Base-by-base conservation (phyloP, 2,113 vertebrate genomes). In the Dipodomys merriami region DNA sequence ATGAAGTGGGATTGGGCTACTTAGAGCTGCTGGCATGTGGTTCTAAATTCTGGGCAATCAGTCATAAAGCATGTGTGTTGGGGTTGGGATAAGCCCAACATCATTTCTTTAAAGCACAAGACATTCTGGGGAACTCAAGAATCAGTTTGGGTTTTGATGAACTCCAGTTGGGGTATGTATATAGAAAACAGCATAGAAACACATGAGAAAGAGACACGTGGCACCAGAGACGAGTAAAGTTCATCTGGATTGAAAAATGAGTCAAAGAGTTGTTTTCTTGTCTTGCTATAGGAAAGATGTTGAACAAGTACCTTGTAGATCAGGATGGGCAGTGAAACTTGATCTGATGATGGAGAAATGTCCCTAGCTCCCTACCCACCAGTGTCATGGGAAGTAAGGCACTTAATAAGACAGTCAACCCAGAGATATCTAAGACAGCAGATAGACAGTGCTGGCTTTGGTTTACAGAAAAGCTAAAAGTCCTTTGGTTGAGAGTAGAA, bases 21-120 rank as follows among this genome's bases (percentile, higher is more conserved):
- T 19, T 6, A 25, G 7, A 84, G 2, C 25, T 8, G 3, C 53
- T 60, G 16, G 2, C 18, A 0, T 25, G 29, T n/a, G 13, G 5
- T 7, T 80, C 46, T 53, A 5, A 2, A 0, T n/a, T 72, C 9
- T 64, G 11, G 20, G n/a, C 11, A 25, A 57, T 60, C 22, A 62
- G 22, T 30, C 7, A 22, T 13, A 80, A 92, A 76, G 88, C 13
- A 7, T 39, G 1, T 46, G 7, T 64, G 39, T 67, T 67, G 67
- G 53, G 11, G 13, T 35, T 93, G 23, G 69, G 23, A 79, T 53
- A 20, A 60, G 35, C 20, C 33, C 57, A 46, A 88, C 73, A 33
- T 19, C 25, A 44, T 7, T 91, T 87, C 65, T 57, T 77, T 64
- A 35, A 80, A 86, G 69, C 29, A 6, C 12, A 6, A 35, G 18